Evolutionary conservation across 1,140 invertebrate genomes (phyloP).

Genomic region (Thrips palmi): DNA sequence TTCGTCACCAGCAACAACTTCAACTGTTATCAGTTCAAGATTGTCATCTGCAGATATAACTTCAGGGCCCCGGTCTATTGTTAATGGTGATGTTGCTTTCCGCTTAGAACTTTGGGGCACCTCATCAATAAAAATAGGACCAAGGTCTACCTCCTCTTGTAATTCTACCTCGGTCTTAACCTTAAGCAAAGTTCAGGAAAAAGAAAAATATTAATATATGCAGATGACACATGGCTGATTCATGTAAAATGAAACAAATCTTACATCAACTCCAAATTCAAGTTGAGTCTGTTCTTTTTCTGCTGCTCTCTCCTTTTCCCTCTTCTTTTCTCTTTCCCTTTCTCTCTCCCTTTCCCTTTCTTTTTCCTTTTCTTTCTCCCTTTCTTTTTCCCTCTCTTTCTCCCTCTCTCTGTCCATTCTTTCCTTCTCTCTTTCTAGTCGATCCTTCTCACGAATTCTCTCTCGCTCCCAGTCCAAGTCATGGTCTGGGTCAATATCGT

Average conservation of each 20-base stretch:
- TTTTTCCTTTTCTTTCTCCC: no score
- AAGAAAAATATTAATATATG: not conserved
- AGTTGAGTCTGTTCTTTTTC: no score
- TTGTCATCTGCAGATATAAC: conserved; percentile 19
- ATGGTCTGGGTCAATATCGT: conserved; percentile 12
- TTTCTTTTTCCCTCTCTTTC: no score
- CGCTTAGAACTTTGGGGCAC: conserved; percentile 8
- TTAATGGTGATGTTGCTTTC: conserved; percentile 15
- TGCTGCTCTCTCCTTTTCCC: no score
- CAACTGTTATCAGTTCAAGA: conserved; percentile 21
- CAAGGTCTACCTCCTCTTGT: conserved; percentile 12
- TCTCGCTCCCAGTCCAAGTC: conserved; percentile 1
- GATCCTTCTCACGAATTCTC: not conserved
- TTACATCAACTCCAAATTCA: conserved; percentile 3
- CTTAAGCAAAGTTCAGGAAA: not conserved
- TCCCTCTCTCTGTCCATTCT: no score
- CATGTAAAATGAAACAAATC: conserved; percentile 2
- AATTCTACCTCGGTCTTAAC: conserved; percentile 11
- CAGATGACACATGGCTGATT: not conserved
- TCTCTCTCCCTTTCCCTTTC: no score
- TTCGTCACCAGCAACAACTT: conserved; percentile 20
- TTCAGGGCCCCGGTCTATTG: conserved; percentile 11
- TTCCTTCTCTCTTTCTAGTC: no score
- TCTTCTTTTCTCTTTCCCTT: no score
- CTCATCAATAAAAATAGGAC: not conserved